Percentiles rank a stretch among this genome's conserved stretches.
phyloP scores from a whole-genome alignment of 2,888 invertebrate genomes.

The Tenthredo livida region DNA sequence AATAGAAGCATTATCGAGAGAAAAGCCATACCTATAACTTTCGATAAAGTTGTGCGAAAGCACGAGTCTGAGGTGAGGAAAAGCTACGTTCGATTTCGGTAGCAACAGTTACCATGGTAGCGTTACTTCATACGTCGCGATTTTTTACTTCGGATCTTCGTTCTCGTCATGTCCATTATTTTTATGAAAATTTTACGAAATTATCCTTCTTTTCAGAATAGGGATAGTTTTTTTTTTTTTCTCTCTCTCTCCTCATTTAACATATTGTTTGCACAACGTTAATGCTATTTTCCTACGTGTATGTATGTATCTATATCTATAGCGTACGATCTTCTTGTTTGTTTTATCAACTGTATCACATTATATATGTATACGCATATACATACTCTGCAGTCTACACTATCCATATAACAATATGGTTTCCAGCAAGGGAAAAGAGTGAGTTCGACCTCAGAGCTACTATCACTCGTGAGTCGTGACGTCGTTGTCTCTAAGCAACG shows the following conservation, averaged over 20 bases:
- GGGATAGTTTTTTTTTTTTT: neutral
- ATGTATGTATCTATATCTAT: too few species aligned
- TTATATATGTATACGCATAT: neutral
- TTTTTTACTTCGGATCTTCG: neutral
- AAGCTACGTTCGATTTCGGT: neutral
- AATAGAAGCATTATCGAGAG: neutral
- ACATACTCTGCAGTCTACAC: neutral
- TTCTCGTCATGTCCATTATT: neutral
- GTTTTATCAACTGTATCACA: neutral
- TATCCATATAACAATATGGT: conserved; percentile 22
- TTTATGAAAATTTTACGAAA: neutral
- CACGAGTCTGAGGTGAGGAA: neutral
- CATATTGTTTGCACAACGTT: neutral
- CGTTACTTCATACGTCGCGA: neutral
- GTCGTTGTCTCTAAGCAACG: conserved; percentile 51
- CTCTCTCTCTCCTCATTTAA: neutral
- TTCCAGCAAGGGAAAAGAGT: neutral
- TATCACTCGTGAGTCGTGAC: conserved; percentile 43
- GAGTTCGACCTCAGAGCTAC: conserved; percentile 12
- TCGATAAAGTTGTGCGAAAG: neutral
- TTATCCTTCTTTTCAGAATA: neutral
- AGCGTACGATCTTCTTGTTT: neutral
- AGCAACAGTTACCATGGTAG: conserved; percentile 25
- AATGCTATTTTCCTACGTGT: neutral
- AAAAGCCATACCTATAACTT: neutral